phyloP scores from a whole-genome alignment of 1,140 invertebrate genomes.

The Papilio polyxenes region DNA sequence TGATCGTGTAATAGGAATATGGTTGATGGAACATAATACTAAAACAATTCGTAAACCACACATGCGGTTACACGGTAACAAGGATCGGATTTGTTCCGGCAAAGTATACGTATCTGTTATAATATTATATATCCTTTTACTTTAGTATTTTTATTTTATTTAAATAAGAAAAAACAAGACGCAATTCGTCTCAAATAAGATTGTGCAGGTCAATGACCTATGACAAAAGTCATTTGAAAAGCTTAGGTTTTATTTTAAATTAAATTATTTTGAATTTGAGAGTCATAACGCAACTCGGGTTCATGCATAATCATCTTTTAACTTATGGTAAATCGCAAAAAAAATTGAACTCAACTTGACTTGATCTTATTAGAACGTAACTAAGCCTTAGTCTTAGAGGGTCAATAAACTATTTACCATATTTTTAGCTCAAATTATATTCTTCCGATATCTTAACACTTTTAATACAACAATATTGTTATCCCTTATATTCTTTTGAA shows the following conservation, averaged over 20 bases:
- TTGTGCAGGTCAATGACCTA: too few species aligned
- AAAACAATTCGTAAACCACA: not conserved
- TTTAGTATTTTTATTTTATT: not conserved
- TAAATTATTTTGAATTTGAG: too few species aligned
- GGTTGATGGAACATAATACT: not conserved
- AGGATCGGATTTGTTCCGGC: slow-evolving; percentile 3
- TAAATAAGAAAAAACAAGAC: too few species aligned
- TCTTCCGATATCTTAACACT: not conserved
- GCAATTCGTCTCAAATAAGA: too few species aligned
- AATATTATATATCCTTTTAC: not conserved
- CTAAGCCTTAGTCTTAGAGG: not conserved
- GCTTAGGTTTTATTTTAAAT: too few species aligned
- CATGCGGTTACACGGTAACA: not conserved
- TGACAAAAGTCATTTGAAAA: too few species aligned
- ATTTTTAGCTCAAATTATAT: not conserved
- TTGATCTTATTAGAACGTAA: slow-evolving; percentile 16
- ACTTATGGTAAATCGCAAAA: not conserved
- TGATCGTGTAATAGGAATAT: not conserved
- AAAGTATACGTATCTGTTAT: not conserved
- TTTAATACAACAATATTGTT: too few species aligned
- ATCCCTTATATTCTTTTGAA: too few species aligned
- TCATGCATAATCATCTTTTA: too few species aligned
- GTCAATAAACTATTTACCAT: not conserved
- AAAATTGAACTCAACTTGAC: not conserved
- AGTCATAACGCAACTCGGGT: too few species aligned